Percentiles rank a stretch among this genome's conserved stretches.
Evolutionary conservation across 2,888 invertebrate genomes (phyloP).

Genomic region (Apantesis nais): DNA sequence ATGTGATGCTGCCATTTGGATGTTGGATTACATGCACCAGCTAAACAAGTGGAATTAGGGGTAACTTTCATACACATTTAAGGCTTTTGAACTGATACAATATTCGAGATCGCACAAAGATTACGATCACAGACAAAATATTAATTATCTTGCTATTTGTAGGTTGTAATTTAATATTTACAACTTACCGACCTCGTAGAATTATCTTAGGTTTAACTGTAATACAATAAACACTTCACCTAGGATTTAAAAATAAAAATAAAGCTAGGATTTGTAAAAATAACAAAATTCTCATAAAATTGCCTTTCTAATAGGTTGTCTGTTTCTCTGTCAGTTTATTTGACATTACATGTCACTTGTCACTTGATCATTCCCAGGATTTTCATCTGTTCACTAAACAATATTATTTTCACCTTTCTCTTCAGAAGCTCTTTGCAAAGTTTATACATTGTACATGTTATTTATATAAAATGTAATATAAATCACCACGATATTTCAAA

Average conservation of each 20-base stretch:
- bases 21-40: too few species aligned
- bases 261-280: constrained; percentile 1
- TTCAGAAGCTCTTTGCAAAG: background rate
- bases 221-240: background rate
- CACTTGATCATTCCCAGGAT: too few species aligned
- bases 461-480: background rate
- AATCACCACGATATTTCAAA: too few species aligned
- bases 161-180: constrained; percentile 18
- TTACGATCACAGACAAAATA: background rate
- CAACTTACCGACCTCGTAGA: constrained; percentile 29
- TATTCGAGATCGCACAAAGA: constrained; percentile 1
- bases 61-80: background rate
- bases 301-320: constrained; percentile 3
- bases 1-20: background rate
- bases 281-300: constrained; percentile 3
- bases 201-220: constrained; percentile 1
- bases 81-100: background rate
- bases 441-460: background rate
- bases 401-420: background rate
- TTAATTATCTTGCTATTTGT: background rate
- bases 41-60: background rate
- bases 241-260: background rate
- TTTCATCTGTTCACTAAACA: too few species aligned
- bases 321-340: background rate
- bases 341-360: background rate